Percentiles rank a stretch among this genome's conserved stretches.
phyloP scores from a whole-genome alignment of 2,888 invertebrate species.

The Andrena trimmerana region DNA sequence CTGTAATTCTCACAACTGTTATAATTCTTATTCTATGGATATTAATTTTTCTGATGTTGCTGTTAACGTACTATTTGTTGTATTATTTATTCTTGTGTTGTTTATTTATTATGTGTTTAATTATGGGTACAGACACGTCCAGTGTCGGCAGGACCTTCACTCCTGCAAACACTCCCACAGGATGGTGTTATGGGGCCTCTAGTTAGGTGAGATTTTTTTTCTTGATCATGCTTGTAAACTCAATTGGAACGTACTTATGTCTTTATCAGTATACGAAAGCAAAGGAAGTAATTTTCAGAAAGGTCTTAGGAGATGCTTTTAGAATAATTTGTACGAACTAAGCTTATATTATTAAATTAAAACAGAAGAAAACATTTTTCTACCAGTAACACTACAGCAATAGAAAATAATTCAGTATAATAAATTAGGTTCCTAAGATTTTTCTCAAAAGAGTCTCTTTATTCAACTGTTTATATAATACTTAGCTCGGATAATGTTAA shows the following conservation, averaged over 20 bases:
- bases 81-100: constrained; percentile 32
- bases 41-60: constrained; percentile 13
- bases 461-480: not conserved
- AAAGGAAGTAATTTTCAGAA: constrained; percentile 1
- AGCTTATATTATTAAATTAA: not conserved
- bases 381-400: not conserved
- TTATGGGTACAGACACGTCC: constrained; percentile 86
- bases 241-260: not conserved
- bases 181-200: constrained; percentile 86
- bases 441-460: constrained; percentile 17
- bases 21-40: not conserved
- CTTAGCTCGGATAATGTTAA: not conserved
- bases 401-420: not conserved
- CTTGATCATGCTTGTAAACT: constrained; percentile 11
- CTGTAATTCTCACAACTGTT: not conserved
- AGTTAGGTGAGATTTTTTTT: constrained; percentile 86
- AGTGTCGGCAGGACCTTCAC: constrained; percentile 87
- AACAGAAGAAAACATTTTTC: not conserved
- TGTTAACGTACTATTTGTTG: constrained; percentile 1
- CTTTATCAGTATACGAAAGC: not conserved
- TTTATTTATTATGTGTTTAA: constrained; percentile 52
- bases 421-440: constrained; percentile 14
- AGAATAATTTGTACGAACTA: not conserved
- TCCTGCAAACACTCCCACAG: constrained; percentile 86
- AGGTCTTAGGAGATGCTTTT: constrained; percentile 27